phyloP scores from a whole-genome alignment of 2,797 vertebrate species.

The Aplochiton taeniatus region DNA sequence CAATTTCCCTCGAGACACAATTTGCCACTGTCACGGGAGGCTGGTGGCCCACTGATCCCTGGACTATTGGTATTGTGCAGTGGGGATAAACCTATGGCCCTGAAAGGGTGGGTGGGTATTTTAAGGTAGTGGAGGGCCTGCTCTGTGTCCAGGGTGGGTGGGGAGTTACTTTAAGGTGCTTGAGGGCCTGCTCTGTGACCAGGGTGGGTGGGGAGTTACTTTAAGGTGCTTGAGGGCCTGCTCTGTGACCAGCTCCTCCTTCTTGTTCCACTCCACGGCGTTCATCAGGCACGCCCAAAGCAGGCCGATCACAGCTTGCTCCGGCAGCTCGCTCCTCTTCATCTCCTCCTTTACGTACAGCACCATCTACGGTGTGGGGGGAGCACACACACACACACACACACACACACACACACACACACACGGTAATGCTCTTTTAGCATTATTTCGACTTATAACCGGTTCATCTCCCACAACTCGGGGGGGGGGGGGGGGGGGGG shows the following conservation, averaged over 20 bases:
- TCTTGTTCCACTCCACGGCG: conserved; percentile 93
- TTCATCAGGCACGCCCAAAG: conserved; percentile 92
- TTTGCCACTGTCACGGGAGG: too few relatives aligned
- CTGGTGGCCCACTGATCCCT: too few relatives aligned
- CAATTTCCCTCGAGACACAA: too few relatives aligned
- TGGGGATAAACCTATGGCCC: not conserved
- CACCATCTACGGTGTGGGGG: conserved; percentile 75
- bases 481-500: too few relatives aligned
- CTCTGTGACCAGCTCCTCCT: conserved; percentile 90
- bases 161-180: conserved; percentile 85
- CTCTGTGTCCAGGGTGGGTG: conserved; percentile 70
- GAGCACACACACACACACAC: not conserved
- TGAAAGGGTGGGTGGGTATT: conserved; percentile 57
- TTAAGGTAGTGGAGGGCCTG: conserved; percentile 94
- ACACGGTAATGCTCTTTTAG: too few relatives aligned
- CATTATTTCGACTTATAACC: too few relatives aligned
- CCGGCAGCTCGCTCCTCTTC: conserved; percentile 86
- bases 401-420: not conserved
- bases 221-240: conserved; percentile 93
- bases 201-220: conserved; percentile 56
- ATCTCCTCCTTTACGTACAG: conserved; percentile 91
- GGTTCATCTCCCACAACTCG: too few relatives aligned
- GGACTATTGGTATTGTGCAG: too few relatives aligned
- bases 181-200: conserved; percentile 92
- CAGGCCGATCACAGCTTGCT: conserved; percentile 87